Conservation (phyloP, 2,888 invertebrate species). For the Meliscaeva auricollis region DNA sequence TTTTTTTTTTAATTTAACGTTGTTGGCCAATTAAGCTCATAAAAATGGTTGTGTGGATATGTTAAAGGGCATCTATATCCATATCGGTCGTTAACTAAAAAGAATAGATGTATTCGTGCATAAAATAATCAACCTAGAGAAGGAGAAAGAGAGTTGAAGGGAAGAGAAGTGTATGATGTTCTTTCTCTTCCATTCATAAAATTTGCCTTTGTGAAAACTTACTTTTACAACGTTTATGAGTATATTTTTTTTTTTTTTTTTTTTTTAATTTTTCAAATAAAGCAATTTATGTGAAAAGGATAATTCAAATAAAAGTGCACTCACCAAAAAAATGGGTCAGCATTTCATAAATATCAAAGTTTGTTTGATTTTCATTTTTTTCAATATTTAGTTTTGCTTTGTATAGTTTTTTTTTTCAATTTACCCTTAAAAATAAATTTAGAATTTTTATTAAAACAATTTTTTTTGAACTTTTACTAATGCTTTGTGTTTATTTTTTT, state of each 20-base stretch:
- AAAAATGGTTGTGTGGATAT: conserved; percentile 42
- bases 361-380: background rate
- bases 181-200: conserved; percentile 11
- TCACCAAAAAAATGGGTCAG: conserved; percentile 50
- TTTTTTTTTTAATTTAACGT: background rate
- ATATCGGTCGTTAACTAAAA: conserved; percentile 17
- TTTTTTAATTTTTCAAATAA: too few species aligned
- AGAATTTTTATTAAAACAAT: background rate
- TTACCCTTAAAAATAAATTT: background rate
- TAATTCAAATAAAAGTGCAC: conserved; percentile 23
- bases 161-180: background rate
- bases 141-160: background rate
- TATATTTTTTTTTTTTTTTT: conserved; percentile 7
- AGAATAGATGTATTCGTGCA: conserved; percentile 24
- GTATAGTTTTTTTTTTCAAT: conserved; percentile 28
- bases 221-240: conserved; percentile 37
- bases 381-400: conserved; percentile 3
- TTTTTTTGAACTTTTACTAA: conserved; percentile 33
- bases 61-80: conserved; percentile 21
- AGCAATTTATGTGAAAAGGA: conserved; percentile 52
- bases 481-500: conserved; percentile 4
- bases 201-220: conserved; percentile 48
- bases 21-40: conserved; percentile 58
- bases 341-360: conserved; percentile 20
- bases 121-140: conserved; percentile 17